phyloP scores from a whole-genome alignment of 2,113 vertebrate species.

The Elachura formosa region DNA sequence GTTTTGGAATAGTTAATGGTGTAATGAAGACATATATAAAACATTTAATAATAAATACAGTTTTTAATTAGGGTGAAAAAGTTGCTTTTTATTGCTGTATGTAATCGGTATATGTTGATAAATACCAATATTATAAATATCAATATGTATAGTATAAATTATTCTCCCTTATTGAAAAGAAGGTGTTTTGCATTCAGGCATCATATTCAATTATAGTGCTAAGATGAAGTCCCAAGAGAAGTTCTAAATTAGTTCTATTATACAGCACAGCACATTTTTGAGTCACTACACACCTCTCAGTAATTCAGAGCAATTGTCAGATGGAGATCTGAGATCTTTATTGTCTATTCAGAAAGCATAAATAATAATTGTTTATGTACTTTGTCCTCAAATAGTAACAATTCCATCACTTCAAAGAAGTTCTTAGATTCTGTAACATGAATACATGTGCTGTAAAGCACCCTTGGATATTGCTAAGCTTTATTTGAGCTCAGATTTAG shows the following conservation, averaged over 20 bases:
- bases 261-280: neutral
- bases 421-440: neutral
- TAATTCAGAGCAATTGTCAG: neutral
- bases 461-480: neutral
- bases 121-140: neutral
- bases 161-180: neutral
- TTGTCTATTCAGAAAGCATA: neutral
- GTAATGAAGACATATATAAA: neutral
- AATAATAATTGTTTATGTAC: neutral
- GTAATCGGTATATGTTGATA: neutral
- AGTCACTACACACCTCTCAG: neutral
- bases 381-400: neutral
- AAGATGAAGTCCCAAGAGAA: neutral
- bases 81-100: neutral
- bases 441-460: neutral
- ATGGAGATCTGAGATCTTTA: neutral
- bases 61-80: neutral
- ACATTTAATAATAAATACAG: neutral
- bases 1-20: neutral
- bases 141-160: neutral
- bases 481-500: neutral
- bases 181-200: neutral
- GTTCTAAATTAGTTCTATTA: neutral
- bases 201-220: constrained; percentile 1
- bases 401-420: neutral